Conservation (phyloP, 2,888 invertebrate species). For the Itoplectis maculator region DNA sequence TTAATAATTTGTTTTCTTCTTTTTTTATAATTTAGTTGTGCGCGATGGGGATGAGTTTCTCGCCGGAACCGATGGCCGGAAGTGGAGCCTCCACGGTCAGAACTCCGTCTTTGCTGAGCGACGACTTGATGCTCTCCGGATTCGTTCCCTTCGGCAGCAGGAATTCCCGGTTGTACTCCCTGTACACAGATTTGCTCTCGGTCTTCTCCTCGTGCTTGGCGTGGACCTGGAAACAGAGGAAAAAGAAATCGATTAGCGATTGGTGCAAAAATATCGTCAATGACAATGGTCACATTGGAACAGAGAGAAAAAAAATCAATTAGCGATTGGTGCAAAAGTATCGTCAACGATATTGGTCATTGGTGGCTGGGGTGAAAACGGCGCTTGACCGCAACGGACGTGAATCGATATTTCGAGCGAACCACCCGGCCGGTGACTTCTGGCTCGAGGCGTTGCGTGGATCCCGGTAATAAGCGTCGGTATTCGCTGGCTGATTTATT, state of each 20-base stretch:
- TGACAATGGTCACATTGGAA: too few relatives aligned
- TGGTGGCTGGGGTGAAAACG: neutral
- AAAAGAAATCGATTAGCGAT: neutral
- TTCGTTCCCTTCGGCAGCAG: constrained; percentile 98
- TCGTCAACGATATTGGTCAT: neutral
- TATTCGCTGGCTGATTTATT: constrained; percentile 63
- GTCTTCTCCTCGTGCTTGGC: constrained; percentile 99
- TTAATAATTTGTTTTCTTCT: constrained; percentile 52
- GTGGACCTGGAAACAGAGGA: constrained; percentile 90
- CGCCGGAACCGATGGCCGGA: constrained; percentile 93
- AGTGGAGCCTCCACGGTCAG: constrained; percentile 98
- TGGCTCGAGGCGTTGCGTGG: constrained; percentile 55
- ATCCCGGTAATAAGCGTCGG: constrained; percentile 48
- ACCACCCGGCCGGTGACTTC: constrained; percentile 42
- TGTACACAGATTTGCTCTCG: constrained; percentile 97
- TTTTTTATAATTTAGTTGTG: constrained; percentile 85
- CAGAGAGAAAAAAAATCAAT: neutral
- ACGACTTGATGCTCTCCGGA: constrained; percentile 98
- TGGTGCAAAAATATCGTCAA: neutral
- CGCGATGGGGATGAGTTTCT: constrained; percentile 93
- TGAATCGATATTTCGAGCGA: constrained; percentile 53
- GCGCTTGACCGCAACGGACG: constrained; percentile 33
- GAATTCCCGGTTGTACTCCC: constrained; percentile 99
- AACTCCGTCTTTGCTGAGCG: constrained; percentile 97
- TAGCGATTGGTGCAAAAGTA: constrained; percentile 4